Evolutionary conservation across 2,888 invertebrate genomes (phyloP).

Genomic region (Gisinianus flammeolus): DNA sequence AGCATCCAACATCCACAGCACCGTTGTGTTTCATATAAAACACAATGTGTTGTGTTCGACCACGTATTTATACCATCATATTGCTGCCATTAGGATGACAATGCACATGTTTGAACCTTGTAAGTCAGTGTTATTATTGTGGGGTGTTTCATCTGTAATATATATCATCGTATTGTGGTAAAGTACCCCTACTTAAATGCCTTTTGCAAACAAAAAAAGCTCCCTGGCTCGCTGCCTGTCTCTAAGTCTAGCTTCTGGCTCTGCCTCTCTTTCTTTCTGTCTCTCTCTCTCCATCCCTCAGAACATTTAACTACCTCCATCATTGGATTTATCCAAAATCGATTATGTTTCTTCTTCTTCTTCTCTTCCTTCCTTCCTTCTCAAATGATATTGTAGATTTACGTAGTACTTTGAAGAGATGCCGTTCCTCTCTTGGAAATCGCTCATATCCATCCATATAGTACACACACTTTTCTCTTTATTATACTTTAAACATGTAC

Average conservation of each 20-base stretch:
- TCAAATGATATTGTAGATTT: too few species aligned
- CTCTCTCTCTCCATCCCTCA: not conserved
- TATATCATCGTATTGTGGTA: constrained; percentile 7
- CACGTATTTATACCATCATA: constrained; percentile 7
- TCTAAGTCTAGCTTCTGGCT: not conserved
- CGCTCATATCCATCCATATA: not conserved
- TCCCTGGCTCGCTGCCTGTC: not conserved
- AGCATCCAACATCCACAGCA: too few species aligned
- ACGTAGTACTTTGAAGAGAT: not conserved
- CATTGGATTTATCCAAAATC: constrained; percentile 45
- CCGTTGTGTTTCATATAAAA: not conserved
- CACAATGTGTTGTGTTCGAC: not conserved
- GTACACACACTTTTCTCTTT: not conserved
- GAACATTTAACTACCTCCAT: constrained; percentile 41
- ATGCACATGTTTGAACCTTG: constrained; percentile 18
- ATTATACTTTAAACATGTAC: not conserved
- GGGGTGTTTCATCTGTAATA: constrained; percentile 16
- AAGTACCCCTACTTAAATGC: constrained; percentile 1
- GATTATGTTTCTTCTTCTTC: constrained; percentile 21
- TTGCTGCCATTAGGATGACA: constrained; percentile 3
- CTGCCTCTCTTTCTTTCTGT: constrained; percentile 1
- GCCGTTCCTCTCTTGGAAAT: too few species aligned
- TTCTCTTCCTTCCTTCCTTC: not conserved
- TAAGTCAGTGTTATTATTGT: constrained; percentile 29
- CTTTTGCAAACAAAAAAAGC: not conserved